A percentile compares a stretch with the other conserved stretches of the same genome.
Evolutionary conservation across 2,888 invertebrate genomes (phyloP).

Genomic region (Andrena camellia): DNA sequence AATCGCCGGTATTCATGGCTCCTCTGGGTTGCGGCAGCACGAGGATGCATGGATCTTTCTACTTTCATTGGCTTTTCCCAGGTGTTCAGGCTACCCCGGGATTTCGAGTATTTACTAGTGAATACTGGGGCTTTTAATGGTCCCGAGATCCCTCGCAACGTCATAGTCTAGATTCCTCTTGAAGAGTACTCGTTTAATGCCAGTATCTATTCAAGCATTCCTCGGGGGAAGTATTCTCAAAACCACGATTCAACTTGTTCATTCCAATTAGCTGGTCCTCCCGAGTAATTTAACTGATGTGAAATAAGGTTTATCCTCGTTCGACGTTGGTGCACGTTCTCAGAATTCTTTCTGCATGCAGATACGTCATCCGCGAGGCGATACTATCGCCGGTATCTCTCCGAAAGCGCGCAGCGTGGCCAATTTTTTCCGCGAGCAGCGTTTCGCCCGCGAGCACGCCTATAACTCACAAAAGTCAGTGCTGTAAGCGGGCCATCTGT

Average conservation of each 20-base stretch:
- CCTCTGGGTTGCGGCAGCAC: neutral
- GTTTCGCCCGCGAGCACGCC: constrained; percentile 38
- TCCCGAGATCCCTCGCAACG: too few relatives aligned
- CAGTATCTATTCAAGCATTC: too few relatives aligned
- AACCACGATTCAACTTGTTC: too few relatives aligned
- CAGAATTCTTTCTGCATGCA: neutral
- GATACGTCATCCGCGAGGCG: neutral
- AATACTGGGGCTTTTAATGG: too few relatives aligned
- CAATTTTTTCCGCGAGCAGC: constrained; percentile 39
- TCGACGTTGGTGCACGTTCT: neutral
- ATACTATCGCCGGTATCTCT: neutral
- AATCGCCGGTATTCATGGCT: constrained; percentile 7
- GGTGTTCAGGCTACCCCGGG: too few relatives aligned
- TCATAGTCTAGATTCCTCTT: too few relatives aligned
- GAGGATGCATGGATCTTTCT: too few relatives aligned
- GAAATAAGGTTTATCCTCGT: neutral
- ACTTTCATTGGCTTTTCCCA: too few relatives aligned
- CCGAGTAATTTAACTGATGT: neutral
- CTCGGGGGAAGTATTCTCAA: too few relatives aligned
- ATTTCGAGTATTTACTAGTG: too few relatives aligned
- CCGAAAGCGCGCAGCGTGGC: neutral
- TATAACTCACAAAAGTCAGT: constrained; percentile 72
- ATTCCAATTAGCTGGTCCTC: too few relatives aligned
- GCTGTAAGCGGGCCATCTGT: constrained; percentile 64
- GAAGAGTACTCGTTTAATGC: too few relatives aligned